A percentile compares a stretch with the other conserved stretches of the same genome.
Evolutionary conservation across 2,113 vertebrate species (phyloP).

Genomic region (Daubentonia madagascariensis): DNA sequence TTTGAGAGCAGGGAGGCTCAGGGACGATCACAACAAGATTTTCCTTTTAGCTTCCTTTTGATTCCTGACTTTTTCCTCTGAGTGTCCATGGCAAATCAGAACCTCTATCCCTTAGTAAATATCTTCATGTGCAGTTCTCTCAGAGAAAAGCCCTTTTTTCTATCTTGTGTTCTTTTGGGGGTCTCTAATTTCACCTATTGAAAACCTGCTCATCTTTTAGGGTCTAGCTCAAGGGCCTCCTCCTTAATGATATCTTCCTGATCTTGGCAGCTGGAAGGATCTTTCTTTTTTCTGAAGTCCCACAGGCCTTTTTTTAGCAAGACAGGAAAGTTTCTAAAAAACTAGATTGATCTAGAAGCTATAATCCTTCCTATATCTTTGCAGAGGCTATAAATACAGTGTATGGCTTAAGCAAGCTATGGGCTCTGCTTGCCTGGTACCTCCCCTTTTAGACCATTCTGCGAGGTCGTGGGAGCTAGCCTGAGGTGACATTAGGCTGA

Average conservation of each 20-base stretch:
- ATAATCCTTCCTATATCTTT: neutral
- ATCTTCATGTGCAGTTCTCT: neutral
- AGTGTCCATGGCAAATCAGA: neutral
- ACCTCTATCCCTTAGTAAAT: neutral
- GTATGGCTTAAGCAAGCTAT: neutral
- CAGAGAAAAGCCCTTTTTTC: neutral
- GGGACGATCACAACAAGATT: neutral
- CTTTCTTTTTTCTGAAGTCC: neutral
- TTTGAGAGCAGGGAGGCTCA: neutral
- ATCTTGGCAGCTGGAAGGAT: neutral
- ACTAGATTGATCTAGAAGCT: neutral
- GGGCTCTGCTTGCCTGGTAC: neutral
- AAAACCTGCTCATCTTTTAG: neutral
- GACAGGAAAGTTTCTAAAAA: neutral
- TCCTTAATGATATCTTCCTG: neutral
- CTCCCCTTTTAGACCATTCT: neutral
- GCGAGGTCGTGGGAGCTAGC: neutral
- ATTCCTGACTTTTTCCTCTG: neutral
- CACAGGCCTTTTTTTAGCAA: neutral
- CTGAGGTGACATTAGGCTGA: neutral
- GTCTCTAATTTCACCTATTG: neutral
- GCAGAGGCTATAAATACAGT: neutral
- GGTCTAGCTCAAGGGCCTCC: neutral
- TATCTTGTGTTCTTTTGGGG: neutral
- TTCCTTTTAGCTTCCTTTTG: neutral